phyloP scores from a whole-genome alignment of 92 coral and sea anemone genomes.

The Metridium senile region DNA sequence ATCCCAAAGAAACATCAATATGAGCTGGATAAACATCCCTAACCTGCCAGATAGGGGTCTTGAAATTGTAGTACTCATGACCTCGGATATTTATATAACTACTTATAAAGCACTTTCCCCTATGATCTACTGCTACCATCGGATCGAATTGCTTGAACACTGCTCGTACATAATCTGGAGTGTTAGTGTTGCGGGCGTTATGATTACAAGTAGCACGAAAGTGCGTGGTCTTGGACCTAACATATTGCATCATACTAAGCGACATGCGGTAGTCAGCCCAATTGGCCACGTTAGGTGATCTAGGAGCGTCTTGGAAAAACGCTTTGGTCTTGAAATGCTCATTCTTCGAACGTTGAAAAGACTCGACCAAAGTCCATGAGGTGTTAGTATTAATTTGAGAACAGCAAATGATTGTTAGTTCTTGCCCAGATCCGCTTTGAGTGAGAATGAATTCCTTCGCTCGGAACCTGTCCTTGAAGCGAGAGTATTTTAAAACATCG shows the following conservation, averaged over 20 bases:
- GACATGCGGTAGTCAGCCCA: neutral
- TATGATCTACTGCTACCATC: neutral
- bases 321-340: neutral
- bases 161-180: neutral
- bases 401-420: neutral
- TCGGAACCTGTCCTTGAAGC: neutral
- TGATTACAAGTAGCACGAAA: neutral
- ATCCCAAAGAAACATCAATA: neutral
- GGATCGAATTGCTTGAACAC: neutral
- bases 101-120: neutral
- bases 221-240: neutral
- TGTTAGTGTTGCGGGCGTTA: neutral
- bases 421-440: neutral
- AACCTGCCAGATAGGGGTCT: neutral
- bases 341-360: neutral
- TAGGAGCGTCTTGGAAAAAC: neutral
- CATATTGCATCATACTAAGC: neutral
- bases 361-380: conserved; percentile 11
- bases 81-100: neutral
- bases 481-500: neutral
- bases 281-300: neutral
- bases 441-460: neutral
- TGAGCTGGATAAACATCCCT: neutral
- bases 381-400: neutral
- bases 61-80: neutral